phyloP scores from a whole-genome alignment of 2,888 invertebrate genomes.

The Eilema sororculum region DNA sequence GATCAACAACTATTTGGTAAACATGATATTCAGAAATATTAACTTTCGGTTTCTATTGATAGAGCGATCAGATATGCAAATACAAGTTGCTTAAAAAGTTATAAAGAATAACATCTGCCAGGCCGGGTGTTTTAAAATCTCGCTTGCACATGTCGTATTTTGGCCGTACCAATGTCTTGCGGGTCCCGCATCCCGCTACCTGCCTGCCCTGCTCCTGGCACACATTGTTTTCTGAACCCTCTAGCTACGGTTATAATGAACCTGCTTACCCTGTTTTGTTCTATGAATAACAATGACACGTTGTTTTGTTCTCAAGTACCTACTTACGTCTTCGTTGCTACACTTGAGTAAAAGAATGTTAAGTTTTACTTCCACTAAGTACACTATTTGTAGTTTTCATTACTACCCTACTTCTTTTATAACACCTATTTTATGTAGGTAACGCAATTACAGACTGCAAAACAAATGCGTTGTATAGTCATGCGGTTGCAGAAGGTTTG shows the following conservation, averaged over 20 bases:
- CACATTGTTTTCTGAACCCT: slow-evolving; percentile 72
- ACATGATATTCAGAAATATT: slow-evolving; percentile 35
- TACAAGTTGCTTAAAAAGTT: slow-evolving; percentile 38
- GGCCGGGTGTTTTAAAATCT: slow-evolving; percentile 69
- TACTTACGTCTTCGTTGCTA: slow-evolving; percentile 57
- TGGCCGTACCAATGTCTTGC: slow-evolving; percentile 59
- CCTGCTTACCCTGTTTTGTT: slow-evolving; percentile 78
- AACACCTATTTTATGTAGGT: slow-evolving; percentile 50
- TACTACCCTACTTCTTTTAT: slow-evolving; percentile 41
- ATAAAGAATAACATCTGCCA: slow-evolving; percentile 66
- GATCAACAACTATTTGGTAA: too few relatives aligned
- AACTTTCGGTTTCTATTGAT: slow-evolving; percentile 45
- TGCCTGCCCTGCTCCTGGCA: slow-evolving; percentile 71
- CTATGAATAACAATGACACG: slow-evolving; percentile 68
- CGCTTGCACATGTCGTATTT: slow-evolving; percentile 69
- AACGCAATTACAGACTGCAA: slow-evolving; percentile 56
- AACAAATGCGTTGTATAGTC: slow-evolving; percentile 55
- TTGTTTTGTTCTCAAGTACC: slow-evolving; percentile 65
- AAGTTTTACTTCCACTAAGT: slow-evolving; percentile 42
- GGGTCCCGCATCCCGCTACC: slow-evolving; percentile 80
- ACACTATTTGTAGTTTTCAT: slow-evolving; percentile 39
- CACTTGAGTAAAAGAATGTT: slow-evolving; percentile 66
- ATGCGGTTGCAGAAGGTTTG: slow-evolving; percentile 55
- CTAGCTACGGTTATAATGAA: slow-evolving; percentile 65
- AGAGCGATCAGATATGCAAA: slow-evolving; percentile 31